Evolutionary conservation across 2,888 invertebrate genomes (phyloP).

Genomic region (Eustalomyia histrio): DNA sequence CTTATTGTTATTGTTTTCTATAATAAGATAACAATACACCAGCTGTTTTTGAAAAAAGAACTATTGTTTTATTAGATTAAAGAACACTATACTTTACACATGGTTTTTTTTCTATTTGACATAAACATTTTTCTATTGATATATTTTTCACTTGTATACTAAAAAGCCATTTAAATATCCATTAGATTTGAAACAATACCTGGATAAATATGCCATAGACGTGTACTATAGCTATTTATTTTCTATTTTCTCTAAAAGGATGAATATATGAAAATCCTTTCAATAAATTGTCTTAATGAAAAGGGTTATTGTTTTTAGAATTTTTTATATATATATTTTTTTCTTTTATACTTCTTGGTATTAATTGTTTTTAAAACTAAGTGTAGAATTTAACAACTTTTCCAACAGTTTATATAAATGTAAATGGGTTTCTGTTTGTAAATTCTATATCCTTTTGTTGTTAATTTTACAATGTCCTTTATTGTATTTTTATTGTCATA

Average conservation of each 20-base stretch:
- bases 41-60: background rate
- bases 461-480: background rate
- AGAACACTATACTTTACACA: background rate
- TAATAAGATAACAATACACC: slow-evolving; percentile 14
- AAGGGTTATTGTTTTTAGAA: slow-evolving; percentile 2
- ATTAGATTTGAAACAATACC: no score
- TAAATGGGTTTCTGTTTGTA: background rate
- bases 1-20: background rate
- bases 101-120: slow-evolving; percentile 10
- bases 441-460: background rate
- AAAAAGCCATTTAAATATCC: no score
- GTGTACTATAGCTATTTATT: no score
- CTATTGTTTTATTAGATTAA: background rate
- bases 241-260: background rate
- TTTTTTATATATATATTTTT: background rate
- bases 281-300: slow-evolving; percentile 39
- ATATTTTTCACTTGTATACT: no score
- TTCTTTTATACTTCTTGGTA: background rate
- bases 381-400: slow-evolving; percentile 14
- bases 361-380: slow-evolving; percentile 12
- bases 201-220: no score
- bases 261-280: background rate
- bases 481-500: background rate
- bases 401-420: background rate
- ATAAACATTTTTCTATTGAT: slow-evolving; percentile 1